Evolutionary conservation across 2,888 invertebrate species (phyloP).

Genomic region (Synanthedon formicaeformis): DNA sequence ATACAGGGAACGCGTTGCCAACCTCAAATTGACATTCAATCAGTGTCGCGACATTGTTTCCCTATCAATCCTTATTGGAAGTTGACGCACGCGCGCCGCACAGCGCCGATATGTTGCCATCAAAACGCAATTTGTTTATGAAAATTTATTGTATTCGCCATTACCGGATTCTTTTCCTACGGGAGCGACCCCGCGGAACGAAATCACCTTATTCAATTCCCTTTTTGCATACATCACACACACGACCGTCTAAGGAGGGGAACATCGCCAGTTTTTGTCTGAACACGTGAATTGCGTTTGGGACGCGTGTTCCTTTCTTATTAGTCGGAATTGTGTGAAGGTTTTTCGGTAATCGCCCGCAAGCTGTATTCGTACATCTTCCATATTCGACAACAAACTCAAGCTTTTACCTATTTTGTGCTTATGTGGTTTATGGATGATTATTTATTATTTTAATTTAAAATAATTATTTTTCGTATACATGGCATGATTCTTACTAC

Average conservation of each 20-base stretch:
- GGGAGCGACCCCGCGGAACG: constrained; percentile 62
- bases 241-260: constrained; percentile 50
- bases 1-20: constrained; percentile 31
- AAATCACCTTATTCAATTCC: constrained; percentile 72
- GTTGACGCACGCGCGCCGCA: constrained; percentile 45
- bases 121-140: constrained; percentile 71
- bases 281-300: constrained; percentile 68
- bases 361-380: constrained; percentile 11
- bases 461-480: too few species aligned
- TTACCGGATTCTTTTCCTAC: constrained; percentile 68
- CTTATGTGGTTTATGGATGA: too few species aligned
- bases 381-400: too few species aligned
- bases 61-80: constrained; percentile 68
- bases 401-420: too few species aligned
- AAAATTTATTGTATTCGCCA: constrained; percentile 71
- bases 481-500: too few species aligned
- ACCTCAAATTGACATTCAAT: constrained; percentile 66
- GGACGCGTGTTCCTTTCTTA: constrained; percentile 61
- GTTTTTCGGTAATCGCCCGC: constrained; percentile 51
- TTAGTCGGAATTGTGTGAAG: constrained; percentile 61
- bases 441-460: too few species aligned
- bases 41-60: constrained; percentile 66
- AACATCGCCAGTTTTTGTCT: constrained; percentile 55
- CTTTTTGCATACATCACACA: constrained; percentile 70
- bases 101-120: constrained; percentile 55